Base-by-base conservation (phyloP, 2,113 vertebrate genomes). In the Vanacampus margaritifer region DNA sequence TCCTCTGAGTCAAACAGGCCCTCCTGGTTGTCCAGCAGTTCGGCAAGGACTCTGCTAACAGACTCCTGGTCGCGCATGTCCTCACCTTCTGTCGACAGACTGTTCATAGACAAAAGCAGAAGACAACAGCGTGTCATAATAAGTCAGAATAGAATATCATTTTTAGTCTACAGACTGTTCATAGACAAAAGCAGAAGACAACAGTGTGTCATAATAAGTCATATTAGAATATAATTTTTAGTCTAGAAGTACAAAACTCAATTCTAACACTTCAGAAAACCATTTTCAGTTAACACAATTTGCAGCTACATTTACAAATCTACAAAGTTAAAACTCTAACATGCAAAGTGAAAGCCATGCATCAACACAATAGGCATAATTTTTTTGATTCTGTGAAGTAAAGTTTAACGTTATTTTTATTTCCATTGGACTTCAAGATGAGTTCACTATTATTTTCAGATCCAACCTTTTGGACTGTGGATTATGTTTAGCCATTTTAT, bases 1-100 rank as follows among this genome's bases (percentile, higher is more conserved):
- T 98, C 96, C 69, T 98, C 95, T 17, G 94, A 95, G 86, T 98
- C 96, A 87, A 98, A 98, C 88, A 95, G 91, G 24, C 96, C 95
- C 82, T 94, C 95, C 85, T 96, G 95, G 88, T 98, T 98, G 89
- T 98, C 96, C 86, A 98, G 81, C 90, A 98, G 93, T 81, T 96
- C 96, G 0, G 93, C 92, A 90, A 98, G 92, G 85, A 98, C 93
- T 87, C 94, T 94, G 87, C 95, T 96, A 71, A 98, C 94, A 70
- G 95, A 91, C 92, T 97, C 95, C 89, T 98, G 95, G 72, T 98
- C 96, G 80, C 93, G 94, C 80, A 96, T 87, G 90, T 97, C 95
- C 82, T 97, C 96, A 86, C 94, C 93, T 80, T 96, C 94, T 73
- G 95, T 91, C 26, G 74, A 85, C 28, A 87, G 75, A 71, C 82